Conservation (phyloP, 92 coral and sea anemone species). For the Siderastrea radians region DNA sequence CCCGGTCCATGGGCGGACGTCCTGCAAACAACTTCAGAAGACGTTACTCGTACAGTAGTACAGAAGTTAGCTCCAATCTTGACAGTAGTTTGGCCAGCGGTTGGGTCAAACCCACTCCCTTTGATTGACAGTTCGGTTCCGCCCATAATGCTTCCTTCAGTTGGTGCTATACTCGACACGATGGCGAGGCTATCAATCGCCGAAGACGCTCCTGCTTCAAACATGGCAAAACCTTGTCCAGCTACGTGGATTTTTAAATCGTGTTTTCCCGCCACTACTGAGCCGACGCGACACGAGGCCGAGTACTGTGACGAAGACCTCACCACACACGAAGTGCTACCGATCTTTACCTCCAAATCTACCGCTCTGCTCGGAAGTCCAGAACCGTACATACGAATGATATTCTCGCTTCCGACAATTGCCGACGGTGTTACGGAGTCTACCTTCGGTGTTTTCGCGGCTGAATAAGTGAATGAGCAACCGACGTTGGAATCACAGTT, state of each 20-base stretch:
- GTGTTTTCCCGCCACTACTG: slow-evolving; percentile 76
- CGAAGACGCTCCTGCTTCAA: slow-evolving; percentile 62
- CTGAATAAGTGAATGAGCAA: slow-evolving; percentile 66
- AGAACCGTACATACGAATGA: slow-evolving; percentile 74
- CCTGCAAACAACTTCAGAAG: slow-evolving; percentile 71
- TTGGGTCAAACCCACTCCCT: slow-evolving; percentile 87
- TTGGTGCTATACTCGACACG: slow-evolving; percentile 75
- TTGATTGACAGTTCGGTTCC: slow-evolving; percentile 77
- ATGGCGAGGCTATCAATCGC: slow-evolving; percentile 60
- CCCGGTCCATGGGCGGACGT: slow-evolving; percentile 79
- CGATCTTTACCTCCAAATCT: slow-evolving; percentile 76
- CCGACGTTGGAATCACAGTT: slow-evolving; percentile 50
- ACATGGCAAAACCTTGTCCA: slow-evolving; percentile 63
- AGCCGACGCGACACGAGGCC: slow-evolving; percentile 69
- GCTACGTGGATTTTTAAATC: slow-evolving; percentile 38
- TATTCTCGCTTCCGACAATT: slow-evolving; percentile 55
- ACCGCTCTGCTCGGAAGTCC: slow-evolving; percentile 60
- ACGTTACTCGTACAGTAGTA: slow-evolving; percentile 56
- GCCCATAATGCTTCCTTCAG: slow-evolving; percentile 88
- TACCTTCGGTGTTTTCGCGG: slow-evolving; percentile 70
- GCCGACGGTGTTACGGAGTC: slow-evolving; percentile 77
- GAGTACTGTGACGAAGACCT: slow-evolving; percentile 59
- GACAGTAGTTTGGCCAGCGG: slow-evolving; percentile 70
- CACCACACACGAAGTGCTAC: slow-evolving; percentile 72
- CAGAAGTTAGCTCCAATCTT: slow-evolving; percentile 73